Evolutionary conservation across 2,888 invertebrate species (phyloP).

Genomic region (Kryphioiulus occultus): DNA sequence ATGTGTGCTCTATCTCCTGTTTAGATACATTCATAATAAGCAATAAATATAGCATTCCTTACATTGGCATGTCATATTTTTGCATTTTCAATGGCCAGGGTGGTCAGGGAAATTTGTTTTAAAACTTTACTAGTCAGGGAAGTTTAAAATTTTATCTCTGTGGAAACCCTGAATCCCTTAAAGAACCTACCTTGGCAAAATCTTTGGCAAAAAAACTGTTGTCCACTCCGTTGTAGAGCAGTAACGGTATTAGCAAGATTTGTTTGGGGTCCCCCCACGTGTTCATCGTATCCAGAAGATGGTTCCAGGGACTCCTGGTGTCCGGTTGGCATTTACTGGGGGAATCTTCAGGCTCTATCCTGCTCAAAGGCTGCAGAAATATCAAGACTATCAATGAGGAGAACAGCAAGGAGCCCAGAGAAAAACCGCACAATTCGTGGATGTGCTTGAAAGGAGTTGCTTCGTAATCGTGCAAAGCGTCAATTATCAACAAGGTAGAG

Average conservation of each 20-base stretch:
- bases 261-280: constrained; percentile 92
- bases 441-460: neutral
- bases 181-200: constrained; percentile 64
- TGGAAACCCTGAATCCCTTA: too few relatives aligned
- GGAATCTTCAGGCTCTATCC: neutral
- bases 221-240: constrained; percentile 96
- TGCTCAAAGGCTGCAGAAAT: constrained; percentile 37
- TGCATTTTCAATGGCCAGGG: too few relatives aligned
- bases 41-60: too few relatives aligned
- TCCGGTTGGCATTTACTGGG: neutral
- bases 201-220: constrained; percentile 92
- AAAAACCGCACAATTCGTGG: constrained; percentile 49
- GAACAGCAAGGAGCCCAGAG: constrained; percentile 39
- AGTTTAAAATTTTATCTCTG: too few relatives aligned
- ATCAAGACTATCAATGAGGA: neutral
- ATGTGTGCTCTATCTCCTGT: too few relatives aligned
- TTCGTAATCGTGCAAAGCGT: neutral
- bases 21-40: too few relatives aligned
- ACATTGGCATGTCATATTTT: too few relatives aligned
- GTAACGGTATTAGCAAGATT: constrained; percentile 90
- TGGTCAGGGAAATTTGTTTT: too few relatives aligned
- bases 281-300: constrained; percentile 85
- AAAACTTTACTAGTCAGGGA: too few relatives aligned
- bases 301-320: constrained; percentile 63
- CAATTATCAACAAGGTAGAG: neutral